Evolutionary conservation across 2,888 invertebrate genomes (phyloP).

Genomic region (Diogma glabrata): DNA sequence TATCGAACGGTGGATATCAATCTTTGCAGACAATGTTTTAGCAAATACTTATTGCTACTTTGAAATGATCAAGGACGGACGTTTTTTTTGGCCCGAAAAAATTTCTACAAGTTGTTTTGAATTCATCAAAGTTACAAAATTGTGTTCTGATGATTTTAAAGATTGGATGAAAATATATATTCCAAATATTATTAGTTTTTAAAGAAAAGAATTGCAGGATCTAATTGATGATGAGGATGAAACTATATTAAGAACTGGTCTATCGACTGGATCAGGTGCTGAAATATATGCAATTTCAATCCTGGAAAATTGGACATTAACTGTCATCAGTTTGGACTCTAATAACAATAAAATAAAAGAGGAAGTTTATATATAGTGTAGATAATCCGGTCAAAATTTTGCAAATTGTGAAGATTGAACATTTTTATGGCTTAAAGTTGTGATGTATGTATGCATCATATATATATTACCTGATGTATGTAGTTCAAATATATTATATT

Average conservation of each 20-base stretch:
- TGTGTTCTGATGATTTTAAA: conserved; percentile 5
- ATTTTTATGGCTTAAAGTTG: too few species aligned
- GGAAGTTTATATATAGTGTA: too few species aligned
- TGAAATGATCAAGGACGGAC: not conserved
- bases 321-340: not conserved
- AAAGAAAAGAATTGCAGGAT: conserved; percentile 1
- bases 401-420: too few species aligned
- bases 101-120: conserved; percentile 6
- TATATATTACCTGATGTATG: too few species aligned
- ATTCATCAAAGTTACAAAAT: conserved; percentile 5
- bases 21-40: too few species aligned
- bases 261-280: not conserved
- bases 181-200: not conserved
- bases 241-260: not conserved
- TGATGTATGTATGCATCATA: too few species aligned
- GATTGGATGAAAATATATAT: conserved; percentile 9
- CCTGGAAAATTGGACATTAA: conserved; percentile 3
- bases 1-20: not conserved
- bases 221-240: conserved; percentile 4
- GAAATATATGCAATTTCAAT: too few species aligned
- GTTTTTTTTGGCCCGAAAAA: conserved; percentile 3
- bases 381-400: too few species aligned
- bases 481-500: too few species aligned
- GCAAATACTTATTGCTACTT: too few species aligned
- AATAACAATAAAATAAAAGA: too few species aligned